Evolutionary conservation across 53 echinoderm and acorn worm genomes (phyloP).

Genomic region (Zoroaster sp.): DNA sequence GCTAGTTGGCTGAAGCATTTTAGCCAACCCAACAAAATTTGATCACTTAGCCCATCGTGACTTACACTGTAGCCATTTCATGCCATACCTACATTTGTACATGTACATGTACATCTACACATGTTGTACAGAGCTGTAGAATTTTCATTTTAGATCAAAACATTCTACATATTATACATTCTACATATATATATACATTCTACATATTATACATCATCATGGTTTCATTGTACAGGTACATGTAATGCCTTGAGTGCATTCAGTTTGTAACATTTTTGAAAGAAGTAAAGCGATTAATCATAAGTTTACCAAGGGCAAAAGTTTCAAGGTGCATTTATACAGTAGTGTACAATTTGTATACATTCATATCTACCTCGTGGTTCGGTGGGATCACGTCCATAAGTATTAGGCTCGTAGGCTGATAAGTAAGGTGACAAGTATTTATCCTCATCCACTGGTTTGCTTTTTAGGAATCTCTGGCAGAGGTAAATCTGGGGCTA

Average conservation of each 20-base stretch:
- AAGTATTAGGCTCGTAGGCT: conserved; percentile 4
- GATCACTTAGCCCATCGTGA: too few relatives aligned
- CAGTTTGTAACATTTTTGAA: too few relatives aligned
- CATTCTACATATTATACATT: too few relatives aligned
- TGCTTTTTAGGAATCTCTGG: conserved; percentile 9
- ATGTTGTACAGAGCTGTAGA: neutral
- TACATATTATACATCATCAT: too few relatives aligned
- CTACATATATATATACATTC: neutral
- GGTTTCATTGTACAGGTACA: too few relatives aligned
- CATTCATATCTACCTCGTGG: neutral
- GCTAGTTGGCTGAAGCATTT: too few relatives aligned
- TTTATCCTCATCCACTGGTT: conserved; percentile 6
- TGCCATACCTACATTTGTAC: too few relatives aligned
- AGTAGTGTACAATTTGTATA: neutral
- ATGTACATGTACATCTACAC: conserved; percentile 4
- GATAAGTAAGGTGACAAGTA: conserved; percentile 29
- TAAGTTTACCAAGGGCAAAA: neutral
- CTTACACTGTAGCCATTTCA: too few relatives aligned
- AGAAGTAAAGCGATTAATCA: too few relatives aligned
- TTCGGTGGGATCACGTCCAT: conserved; percentile 29
- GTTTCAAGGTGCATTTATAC: neutral
- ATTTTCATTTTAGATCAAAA: too few relatives aligned
- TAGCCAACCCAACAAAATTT: too few relatives aligned
- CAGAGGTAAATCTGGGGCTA: conserved; percentile 19
- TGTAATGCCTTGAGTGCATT: too few relatives aligned